These are phyloP conservation scores for Agrochola litura DNA, from an alignment of 2,888 invertebrate species.

Conservation along the genomic window DNA sequence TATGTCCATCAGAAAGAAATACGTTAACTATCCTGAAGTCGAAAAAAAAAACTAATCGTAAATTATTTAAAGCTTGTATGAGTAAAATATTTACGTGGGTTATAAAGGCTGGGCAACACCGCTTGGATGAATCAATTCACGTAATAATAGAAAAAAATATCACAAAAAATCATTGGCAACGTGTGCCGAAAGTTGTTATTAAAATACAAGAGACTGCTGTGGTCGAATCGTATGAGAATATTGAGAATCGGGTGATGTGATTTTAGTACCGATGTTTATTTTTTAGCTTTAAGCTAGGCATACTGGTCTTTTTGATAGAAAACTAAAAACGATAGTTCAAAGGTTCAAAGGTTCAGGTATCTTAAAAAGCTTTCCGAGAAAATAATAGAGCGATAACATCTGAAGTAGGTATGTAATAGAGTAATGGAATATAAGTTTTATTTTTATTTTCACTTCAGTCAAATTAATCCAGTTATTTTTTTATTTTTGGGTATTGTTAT, in stretches of 20 bases:
- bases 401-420: neutral
- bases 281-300: neutral
- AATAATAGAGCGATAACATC: neutral
- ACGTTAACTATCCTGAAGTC: slow-evolving; percentile 24
- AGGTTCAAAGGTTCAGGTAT: too few relatives aligned
- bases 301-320: neutral
- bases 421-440: neutral
- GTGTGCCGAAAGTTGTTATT: slow-evolving; percentile 20
- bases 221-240: neutral
- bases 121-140: slow-evolving; percentile 55
- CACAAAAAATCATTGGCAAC: slow-evolving; percentile 55
- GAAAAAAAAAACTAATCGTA: slow-evolving; percentile 25
- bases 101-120: slow-evolving; percentile 56
- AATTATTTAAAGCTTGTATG: slow-evolving; percentile 25
- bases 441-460: neutral
- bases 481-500: neutral
- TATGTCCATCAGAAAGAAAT: slow-evolving; percentile 26
- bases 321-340: neutral
- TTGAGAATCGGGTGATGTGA: slow-evolving; percentile 1
- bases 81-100: slow-evolving; percentile 49
- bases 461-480: too few relatives aligned
- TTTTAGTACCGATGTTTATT: neutral
- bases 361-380: neutral
- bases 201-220: slow-evolving; percentile 30
- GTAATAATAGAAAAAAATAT: slow-evolving; percentile 57